phyloP scores from a whole-genome alignment of 1,140 invertebrate genomes.

The Sitophilus oryzae region DNA sequence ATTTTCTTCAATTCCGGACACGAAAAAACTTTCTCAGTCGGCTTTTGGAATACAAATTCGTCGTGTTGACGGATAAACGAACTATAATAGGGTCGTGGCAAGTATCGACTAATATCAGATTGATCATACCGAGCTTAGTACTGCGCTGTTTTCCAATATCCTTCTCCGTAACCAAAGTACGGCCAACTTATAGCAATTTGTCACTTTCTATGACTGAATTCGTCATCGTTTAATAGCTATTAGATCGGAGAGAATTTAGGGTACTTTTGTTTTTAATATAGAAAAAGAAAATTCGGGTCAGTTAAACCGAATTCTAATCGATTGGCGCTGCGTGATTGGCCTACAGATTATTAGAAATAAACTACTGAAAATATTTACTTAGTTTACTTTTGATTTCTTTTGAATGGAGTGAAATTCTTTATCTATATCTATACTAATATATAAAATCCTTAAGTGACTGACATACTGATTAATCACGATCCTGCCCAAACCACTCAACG shows the following conservation, averaged over 20 bases:
- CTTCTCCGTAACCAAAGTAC: neutral
- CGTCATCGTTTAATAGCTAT: neutral
- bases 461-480: too few species aligned
- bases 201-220: constrained; percentile 7
- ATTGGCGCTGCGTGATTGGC: neutral
- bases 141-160: neutral
- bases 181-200: too few species aligned
- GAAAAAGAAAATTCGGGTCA: constrained; percentile 3
- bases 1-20: neutral
- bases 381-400: neutral
- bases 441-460: too few species aligned
- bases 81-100: neutral
- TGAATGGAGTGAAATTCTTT: neutral
- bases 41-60: neutral
- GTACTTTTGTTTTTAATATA: constrained; percentile 6
- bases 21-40: neutral
- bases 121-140: neutral
- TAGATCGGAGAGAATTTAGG: constrained; percentile 2
- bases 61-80: neutral
- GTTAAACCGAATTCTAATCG: neutral
- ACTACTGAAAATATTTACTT: too few species aligned
- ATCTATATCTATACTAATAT: too few species aligned
- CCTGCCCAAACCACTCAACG: too few species aligned
- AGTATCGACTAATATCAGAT: neutral
- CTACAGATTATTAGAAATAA: neutral